Base-by-base conservation (phyloP, 2,113 vertebrate species). In the Carassius auratus region DNA sequence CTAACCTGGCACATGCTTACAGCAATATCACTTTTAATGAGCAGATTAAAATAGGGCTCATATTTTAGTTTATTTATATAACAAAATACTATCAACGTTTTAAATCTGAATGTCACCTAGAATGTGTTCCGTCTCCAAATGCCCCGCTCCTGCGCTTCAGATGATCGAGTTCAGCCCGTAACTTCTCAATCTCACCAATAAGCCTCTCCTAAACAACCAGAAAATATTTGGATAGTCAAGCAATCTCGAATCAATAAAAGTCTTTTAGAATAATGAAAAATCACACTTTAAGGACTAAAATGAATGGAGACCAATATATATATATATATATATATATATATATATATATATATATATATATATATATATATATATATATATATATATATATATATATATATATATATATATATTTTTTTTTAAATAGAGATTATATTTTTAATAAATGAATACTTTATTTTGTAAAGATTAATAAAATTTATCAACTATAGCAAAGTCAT, bases 111-210 rank as follows among this genome's bases (percentile, higher is more conserved):
- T 33, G 64, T 92, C 95, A 99, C 98, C 98, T 96, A 73, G 95
- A 86, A 52, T 97, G 97, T 86, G 96, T 87, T 52, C 95, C 95
- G 62, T 99, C 97, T 90, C 95, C 96, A 26, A 97, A 97, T 0
- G 92, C 94, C 19, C 96, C 96, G 62, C 97, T 97, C 87, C 96
- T 95, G 79, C 96, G 95, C 89, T 98, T 98, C 92, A 98, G 93
- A 90, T 98, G 97, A 90, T 99, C 98, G 0, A 98, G 95, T 93
- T 99, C 98, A 76, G 96, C 92, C 87, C 97, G 95, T 87, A 99
- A 92, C 86, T 98, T 99, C 87, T 99, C 97, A 2, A 98, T 98
- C 94, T 99, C 98, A 0, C 97, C 96, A 0, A 97, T 97, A 89
- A 99, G 91, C 50, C 97, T 95, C 86, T 97, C 96, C 98, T 99